phyloP scores from a whole-genome alignment of 2,113 vertebrate genomes.

The Channa argus region DNA sequence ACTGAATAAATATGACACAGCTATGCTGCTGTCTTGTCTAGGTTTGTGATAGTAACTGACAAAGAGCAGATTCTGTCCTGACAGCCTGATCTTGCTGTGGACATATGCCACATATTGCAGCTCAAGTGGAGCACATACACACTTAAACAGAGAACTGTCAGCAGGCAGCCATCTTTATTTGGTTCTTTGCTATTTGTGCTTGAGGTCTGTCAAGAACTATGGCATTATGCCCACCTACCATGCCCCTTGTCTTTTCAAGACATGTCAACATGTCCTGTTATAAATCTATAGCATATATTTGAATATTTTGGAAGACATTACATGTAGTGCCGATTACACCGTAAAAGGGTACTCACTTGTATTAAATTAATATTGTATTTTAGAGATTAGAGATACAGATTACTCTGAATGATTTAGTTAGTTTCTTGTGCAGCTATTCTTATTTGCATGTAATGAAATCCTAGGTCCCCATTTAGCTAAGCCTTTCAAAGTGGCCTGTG shows the following conservation, averaged over 20 bases:
- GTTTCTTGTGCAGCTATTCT: slow-evolving; percentile 61
- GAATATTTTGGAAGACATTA: slow-evolving; percentile 6
- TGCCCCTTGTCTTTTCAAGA: slow-evolving; percentile 34
- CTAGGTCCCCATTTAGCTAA: slow-evolving; percentile 64
- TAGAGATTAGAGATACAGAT: slow-evolving; percentile 22
- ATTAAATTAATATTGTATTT: neutral
- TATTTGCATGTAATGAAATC: slow-evolving; percentile 66
- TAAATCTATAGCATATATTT: slow-evolving; percentile 37
- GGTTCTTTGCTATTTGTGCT: slow-evolving; percentile 68
- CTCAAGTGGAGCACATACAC: slow-evolving; percentile 64
- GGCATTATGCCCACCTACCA: slow-evolving; percentile 41
- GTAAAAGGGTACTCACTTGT: neutral
- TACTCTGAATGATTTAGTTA: slow-evolving; percentile 45
- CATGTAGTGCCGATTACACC: slow-evolving; percentile 3
- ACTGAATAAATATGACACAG: neutral
- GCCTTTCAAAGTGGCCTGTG: slow-evolving; percentile 60
- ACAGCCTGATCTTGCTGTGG: slow-evolving; percentile 62
- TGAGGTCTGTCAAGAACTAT: slow-evolving; percentile 45
- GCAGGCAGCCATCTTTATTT: slow-evolving; percentile 67
- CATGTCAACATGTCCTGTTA: slow-evolving; percentile 19
- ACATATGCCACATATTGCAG: slow-evolving; percentile 66
- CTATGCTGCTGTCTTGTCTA: slow-evolving; percentile 29
- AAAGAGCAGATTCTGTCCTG: slow-evolving; percentile 54
- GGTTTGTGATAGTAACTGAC: slow-evolving; percentile 44
- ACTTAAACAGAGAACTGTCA: slow-evolving; percentile 71